Evolutionary conservation across 2,888 invertebrate species (phyloP), one percentile per base, ranked within the genome.

Genomic region (Stenoptilia bipunctidactyla): DNA sequence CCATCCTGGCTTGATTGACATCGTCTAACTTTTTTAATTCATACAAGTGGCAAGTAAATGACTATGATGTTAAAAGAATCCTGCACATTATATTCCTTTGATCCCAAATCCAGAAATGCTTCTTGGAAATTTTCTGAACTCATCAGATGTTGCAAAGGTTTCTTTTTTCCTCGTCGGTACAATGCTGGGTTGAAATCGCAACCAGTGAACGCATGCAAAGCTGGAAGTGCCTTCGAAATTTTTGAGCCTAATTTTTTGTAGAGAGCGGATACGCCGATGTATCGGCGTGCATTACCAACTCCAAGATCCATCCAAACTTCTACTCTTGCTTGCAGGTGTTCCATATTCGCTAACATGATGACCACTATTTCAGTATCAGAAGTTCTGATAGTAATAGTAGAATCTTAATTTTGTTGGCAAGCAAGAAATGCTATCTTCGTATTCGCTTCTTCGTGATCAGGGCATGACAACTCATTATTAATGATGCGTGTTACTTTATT

Each of bases 401-500:
- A 34, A 27, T 39, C 34, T 14, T 38, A 2, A 34, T 47, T 30
- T n/a, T 39, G n/a, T 39, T 45, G 43, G 30, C 50, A 50, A 36
- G 30, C 45, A 44, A 34, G 40, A 37, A 33, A 51, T 1, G 38
- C 44, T 14, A 45, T 50, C 15, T 47, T 45, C 15, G 51, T 48
- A 42, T 53, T 50, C 0, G 51, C 51, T 39, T 51, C 49, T 50
- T 53, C 50, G 37, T 53, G 53, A 36, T 40, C 41, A 13, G 38
- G 41, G 33, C 51, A 34, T 34, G 34, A 34, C 15, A 39, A 34
- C 14, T 39, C 27, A 14, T 34, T 8, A 39, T 34, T 30, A 14
- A 34, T 13, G 13, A 15, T 39, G 13, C 34, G 13, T 14, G 14
- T 14, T 34, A 34, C 34, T 34, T 34, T 14, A 13, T 34, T 13